A percentile compares a stretch with the other conserved stretches of the same genome.
Evolutionary conservation across 2,888 invertebrate genomes (phyloP).

Genomic region (Quadriops clusia): DNA sequence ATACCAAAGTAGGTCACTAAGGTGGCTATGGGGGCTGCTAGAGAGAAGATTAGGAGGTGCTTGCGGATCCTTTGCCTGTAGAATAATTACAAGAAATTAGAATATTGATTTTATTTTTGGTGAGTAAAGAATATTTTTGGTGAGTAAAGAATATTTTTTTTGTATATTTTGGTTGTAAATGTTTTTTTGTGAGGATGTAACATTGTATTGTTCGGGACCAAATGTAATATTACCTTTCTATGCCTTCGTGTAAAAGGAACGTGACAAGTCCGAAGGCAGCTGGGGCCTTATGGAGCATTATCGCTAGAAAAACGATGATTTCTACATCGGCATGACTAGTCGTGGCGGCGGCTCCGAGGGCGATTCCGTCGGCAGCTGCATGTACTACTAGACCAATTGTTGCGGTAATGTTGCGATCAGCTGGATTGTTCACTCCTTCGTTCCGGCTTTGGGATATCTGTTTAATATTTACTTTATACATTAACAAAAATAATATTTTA

Average conservation of each 20-base stretch:
- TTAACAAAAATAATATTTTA: neutral
- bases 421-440: slow-evolving; percentile 47
- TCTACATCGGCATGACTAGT: slow-evolving; percentile 94
- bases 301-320: slow-evolving; percentile 94
- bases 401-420: slow-evolving; percentile 75
- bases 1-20: slow-evolving; percentile 88
- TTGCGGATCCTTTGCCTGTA: slow-evolving; percentile 64
- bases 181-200: no score
- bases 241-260: slow-evolving; percentile 89
- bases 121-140: no score
- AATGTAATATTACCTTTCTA: slow-evolving; percentile 52
- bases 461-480: no score
- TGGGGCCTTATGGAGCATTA: slow-evolving; percentile 98
- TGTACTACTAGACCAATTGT: slow-evolving; percentile 96
- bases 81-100: slow-evolving; percentile 9
- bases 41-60: slow-evolving; percentile 84
- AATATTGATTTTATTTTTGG: no score
- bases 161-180: no score
- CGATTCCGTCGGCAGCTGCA: slow-evolving; percentile 96
- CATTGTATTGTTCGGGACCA: slow-evolving; percentile 5
- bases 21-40: slow-evolving; percentile 83
- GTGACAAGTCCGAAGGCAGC: slow-evolving; percentile 97
- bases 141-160: no score
- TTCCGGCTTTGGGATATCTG: slow-evolving; percentile 43
- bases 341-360: slow-evolving; percentile 94